These are phyloP conservation scores for Parasteatoda tepidariorum DNA, from an alignment of 1,140 invertebrate genomes.

Conservation along the genomic window DNA sequence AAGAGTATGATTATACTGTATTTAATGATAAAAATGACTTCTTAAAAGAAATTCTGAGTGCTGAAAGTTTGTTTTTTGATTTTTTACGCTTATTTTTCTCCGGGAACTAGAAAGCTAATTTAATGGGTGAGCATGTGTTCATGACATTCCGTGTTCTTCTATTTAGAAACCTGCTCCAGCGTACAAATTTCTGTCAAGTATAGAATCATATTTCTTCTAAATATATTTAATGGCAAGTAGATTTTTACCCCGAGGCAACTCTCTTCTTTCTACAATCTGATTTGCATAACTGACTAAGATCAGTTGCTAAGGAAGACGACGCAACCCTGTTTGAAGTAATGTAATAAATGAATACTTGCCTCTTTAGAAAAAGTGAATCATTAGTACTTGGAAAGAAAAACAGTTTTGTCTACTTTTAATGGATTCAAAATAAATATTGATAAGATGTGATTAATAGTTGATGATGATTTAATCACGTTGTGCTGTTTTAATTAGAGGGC, in stretches of 20 bases:
- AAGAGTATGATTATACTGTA: constrained; percentile 36
- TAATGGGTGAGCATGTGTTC: constrained; percentile 42
- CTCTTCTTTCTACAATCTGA: neutral
- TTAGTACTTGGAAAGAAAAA: neutral
- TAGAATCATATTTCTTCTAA: constrained; percentile 15
- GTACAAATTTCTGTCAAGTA: neutral
- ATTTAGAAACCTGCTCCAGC: constrained; percentile 4
- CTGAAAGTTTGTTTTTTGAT: constrained; percentile 17
- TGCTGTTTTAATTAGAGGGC: too few relatives aligned
- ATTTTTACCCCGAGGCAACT: constrained; percentile 8
- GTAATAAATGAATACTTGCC: neutral
- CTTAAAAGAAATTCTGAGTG: constrained; percentile 21
- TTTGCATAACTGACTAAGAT: neutral
- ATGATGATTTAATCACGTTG: neutral
- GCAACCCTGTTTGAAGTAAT: neutral
- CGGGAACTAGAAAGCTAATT: constrained; percentile 14
- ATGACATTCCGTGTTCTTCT: constrained; percentile 35
- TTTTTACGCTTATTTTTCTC: constrained; percentile 15
- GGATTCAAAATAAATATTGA: neutral
- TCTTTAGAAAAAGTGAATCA: neutral
- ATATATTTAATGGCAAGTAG: constrained; percentile 9
- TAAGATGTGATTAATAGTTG: neutral
- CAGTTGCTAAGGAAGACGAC: neutral
- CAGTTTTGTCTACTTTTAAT: neutral
- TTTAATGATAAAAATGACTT: constrained; percentile 50